phyloP scores from a whole-genome alignment of 2,113 vertebrate species.

The Lipophrys pholis region DNA sequence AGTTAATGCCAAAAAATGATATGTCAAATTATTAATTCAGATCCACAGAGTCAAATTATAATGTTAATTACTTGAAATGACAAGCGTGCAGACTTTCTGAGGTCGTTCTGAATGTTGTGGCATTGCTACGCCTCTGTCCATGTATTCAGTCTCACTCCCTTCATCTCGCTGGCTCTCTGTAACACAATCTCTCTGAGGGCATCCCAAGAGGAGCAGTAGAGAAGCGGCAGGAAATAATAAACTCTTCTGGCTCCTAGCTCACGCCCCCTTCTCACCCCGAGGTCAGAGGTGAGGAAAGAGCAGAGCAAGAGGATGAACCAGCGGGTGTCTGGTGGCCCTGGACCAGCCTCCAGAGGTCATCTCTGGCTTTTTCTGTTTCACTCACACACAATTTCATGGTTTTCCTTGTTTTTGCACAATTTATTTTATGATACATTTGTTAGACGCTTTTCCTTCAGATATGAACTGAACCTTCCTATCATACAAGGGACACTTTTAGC shows the following conservation, averaged over 20 bases:
- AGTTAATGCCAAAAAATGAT: neutral
- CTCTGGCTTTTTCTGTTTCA: slow-evolving; percentile 22
- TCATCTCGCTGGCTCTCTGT: slow-evolving; percentile 21
- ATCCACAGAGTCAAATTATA: neutral
- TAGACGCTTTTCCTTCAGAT: neutral
- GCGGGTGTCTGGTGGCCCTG: slow-evolving; percentile 72
- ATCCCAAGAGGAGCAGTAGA: slow-evolving; percentile 77
- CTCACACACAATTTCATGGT: neutral
- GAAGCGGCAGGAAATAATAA: slow-evolving; percentile 95
- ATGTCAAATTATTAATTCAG: neutral
- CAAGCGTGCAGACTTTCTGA: slow-evolving; percentile 5
- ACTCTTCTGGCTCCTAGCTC: slow-evolving; percentile 89
- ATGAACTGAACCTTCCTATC: neutral
- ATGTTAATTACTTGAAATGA: neutral
- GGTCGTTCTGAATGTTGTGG: neutral
- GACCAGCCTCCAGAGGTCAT: slow-evolving; percentile 64
- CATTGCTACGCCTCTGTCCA: slow-evolving; percentile 2
- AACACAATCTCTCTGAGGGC: slow-evolving; percentile 10
- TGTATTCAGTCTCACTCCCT: slow-evolving; percentile 21
- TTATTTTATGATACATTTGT: too few relatives aligned
- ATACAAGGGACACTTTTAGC: neutral
- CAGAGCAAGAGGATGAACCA: slow-evolving; percentile 75
- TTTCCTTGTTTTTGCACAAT: neutral
- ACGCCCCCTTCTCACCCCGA: slow-evolving; percentile 86
- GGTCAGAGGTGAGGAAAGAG: slow-evolving; percentile 86